These are phyloP conservation scores for Tenthredo mesomela DNA, from an alignment of 2,888 invertebrate genomes.

Conservation along the genomic window DNA sequence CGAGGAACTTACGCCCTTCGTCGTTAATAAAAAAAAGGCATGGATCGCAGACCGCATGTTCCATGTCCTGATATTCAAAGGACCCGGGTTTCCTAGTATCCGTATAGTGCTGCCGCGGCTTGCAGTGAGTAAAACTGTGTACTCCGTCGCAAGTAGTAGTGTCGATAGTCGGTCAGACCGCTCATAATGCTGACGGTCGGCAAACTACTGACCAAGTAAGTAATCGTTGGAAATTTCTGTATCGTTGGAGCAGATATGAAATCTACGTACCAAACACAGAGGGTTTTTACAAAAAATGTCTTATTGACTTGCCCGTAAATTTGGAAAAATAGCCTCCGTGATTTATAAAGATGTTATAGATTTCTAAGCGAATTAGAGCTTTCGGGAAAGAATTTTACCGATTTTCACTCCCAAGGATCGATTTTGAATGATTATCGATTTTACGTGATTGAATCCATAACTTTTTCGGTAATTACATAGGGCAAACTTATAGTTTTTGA, in stretches of 20 bases:
- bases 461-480: neutral
- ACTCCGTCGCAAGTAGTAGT: neutral
- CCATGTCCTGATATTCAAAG: neutral
- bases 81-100: neutral
- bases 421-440: neutral
- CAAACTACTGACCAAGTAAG: neutral
- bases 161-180: neutral
- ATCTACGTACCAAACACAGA: neutral
- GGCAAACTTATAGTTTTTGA: neutral
- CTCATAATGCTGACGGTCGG: neutral
- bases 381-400: neutral
- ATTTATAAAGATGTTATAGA: neutral
- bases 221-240: neutral
- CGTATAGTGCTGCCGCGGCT: neutral
- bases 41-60: neutral
- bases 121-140: neutral
- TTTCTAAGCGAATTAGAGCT: neutral
- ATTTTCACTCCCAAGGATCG: neutral
- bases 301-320: neutral
- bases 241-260: neutral
- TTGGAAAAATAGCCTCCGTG: neutral
- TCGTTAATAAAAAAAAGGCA: slow-evolving; percentile 68
- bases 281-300: neutral
- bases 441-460: neutral
- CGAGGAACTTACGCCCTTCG: neutral